Percentiles rank a stretch among this genome's conserved stretches.
Conservation (phyloP, 2,113 vertebrate genomes). For the Perca fluviatilis region DNA sequence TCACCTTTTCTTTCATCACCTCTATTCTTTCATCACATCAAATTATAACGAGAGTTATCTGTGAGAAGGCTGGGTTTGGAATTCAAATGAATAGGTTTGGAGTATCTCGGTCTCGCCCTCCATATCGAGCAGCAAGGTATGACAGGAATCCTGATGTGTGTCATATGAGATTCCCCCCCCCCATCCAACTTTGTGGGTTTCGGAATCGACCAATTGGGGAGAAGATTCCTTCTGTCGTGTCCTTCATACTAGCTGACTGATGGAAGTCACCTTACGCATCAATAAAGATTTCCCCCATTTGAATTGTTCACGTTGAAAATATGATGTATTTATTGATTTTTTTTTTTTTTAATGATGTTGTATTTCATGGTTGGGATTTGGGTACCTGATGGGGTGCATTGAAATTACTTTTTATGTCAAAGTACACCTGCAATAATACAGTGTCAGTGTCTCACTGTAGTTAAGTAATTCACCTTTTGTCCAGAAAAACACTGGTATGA, state of each 20-base stretch:
- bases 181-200: background rate
- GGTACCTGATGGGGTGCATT: background rate
- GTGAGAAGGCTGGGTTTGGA: slow-evolving; percentile 35
- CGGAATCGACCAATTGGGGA: background rate
- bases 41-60: slow-evolving; percentile 59
- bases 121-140: background rate
- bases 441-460: background rate
- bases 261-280: background rate
- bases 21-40: slow-evolving; percentile 49
- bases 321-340: background rate
- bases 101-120: slow-evolving; percentile 2
- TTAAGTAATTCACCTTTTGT: background rate
- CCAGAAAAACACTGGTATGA: background rate
- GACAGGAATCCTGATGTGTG: slow-evolving; percentile 45
- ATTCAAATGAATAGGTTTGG: slow-evolving; percentile 48
- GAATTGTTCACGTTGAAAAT: background rate
- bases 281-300: background rate
- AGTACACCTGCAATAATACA: too few relatives aligned
- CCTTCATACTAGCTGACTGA: background rate
- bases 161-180: background rate
- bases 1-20: slow-evolving; percentile 47
- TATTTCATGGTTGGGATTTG: background rate
- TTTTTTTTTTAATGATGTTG: background rate
- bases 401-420: background rate
- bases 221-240: background rate